Conservation (phyloP, 2,888 invertebrate species). For the Sclerodermus sp. region DNA sequence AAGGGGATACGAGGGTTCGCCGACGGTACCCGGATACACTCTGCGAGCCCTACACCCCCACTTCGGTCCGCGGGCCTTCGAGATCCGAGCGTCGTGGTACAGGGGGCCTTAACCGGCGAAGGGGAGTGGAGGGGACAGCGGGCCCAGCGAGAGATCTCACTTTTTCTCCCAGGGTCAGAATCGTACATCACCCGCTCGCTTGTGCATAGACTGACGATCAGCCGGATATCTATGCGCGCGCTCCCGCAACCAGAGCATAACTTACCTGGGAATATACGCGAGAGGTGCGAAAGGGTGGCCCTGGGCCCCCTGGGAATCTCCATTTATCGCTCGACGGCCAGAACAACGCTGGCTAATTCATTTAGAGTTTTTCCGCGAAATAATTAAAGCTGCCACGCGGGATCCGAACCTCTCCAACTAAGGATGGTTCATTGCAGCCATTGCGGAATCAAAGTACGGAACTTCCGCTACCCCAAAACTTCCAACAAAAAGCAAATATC, state of each 20-base stretch:
- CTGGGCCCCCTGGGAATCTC: no score
- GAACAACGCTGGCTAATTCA: no score
- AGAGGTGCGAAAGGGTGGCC: no score
- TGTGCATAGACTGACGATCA: conserved; percentile 43
- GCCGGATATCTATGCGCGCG: conserved; percentile 36
- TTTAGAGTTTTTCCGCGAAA: no score
- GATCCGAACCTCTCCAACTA: no score
- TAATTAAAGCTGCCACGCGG: no score
- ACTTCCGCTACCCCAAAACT: no score
- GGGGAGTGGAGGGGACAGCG: conserved; percentile 18
- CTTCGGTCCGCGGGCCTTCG: conserved; percentile 13
- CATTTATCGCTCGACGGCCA: no score
- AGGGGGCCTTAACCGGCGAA: conserved; percentile 6
- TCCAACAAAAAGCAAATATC: no score
- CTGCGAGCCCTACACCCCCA: conserved; percentile 40
- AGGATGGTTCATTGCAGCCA: no score
- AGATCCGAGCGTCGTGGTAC: no score
- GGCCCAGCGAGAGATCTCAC: conserved; percentile 23
- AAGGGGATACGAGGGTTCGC: conserved; percentile 19
- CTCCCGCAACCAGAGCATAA: conserved; percentile 16
- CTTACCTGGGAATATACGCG: conserved; percentile 1
- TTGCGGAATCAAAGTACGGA: no score
- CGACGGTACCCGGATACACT: conserved; percentile 49
- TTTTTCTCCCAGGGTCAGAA: conserved; percentile 53
- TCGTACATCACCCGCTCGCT: conserved; percentile 48